phyloP scores from a whole-genome alignment of 2,797 vertebrate genomes.

The Ibycter americanus region DNA sequence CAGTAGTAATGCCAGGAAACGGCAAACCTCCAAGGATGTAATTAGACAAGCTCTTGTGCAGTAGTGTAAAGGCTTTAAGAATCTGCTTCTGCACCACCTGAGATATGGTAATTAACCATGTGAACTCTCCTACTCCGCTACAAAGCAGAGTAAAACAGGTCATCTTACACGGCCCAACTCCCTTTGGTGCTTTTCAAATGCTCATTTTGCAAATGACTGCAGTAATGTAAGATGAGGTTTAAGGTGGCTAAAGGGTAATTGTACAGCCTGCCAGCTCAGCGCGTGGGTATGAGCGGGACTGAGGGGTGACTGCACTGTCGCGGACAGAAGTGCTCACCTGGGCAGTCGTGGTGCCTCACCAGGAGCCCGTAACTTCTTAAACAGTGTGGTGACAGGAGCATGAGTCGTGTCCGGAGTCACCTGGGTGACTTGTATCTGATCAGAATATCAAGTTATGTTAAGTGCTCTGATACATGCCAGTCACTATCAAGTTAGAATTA shows the following conservation, averaged over 20 bases:
- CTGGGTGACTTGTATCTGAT: background rate
- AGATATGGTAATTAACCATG: background rate
- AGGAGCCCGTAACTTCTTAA: background rate
- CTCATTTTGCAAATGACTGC: background rate
- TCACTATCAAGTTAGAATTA: background rate
- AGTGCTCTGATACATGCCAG: background rate
- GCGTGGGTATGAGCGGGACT: background rate
- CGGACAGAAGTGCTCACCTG: background rate
- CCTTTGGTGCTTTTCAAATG: background rate
- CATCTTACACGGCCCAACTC: background rate
- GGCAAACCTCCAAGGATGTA: background rate
- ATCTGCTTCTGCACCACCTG: background rate
- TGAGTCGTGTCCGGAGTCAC: background rate
- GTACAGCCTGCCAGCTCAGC: background rate
- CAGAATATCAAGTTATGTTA: background rate
- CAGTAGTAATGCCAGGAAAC: background rate
- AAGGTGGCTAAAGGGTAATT: background rate
- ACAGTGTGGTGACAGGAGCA: background rate
- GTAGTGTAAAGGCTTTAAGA: background rate
- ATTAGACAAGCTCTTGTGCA: background rate
- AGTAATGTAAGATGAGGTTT: background rate
- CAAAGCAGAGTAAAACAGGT: background rate
- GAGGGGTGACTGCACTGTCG: background rate
- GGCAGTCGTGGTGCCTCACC: background rate
- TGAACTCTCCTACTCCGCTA: background rate